Evolutionary conservation across 2,113 vertebrate genomes (phyloP).

Genomic region (Zosterops lateralis): DNA sequence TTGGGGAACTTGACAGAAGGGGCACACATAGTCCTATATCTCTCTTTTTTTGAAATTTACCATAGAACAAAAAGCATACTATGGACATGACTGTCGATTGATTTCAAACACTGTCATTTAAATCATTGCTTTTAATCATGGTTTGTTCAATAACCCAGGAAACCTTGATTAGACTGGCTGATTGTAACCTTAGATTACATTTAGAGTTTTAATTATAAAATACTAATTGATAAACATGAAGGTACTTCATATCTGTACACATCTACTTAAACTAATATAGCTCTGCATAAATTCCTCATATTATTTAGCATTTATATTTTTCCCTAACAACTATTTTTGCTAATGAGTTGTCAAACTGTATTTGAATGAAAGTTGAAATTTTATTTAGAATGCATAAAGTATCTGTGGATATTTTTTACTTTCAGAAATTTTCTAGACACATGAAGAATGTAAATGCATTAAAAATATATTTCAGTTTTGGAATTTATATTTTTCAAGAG

Average conservation of each 20-base stretch:
- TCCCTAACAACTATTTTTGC: background rate
- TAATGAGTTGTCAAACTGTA: background rate
- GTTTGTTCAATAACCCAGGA: background rate
- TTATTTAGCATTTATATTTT: background rate
- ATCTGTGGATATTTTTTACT: background rate
- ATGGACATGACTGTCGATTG: background rate
- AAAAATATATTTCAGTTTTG: background rate
- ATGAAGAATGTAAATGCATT: background rate
- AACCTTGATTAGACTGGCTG: constrained; percentile 9
- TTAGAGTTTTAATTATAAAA: constrained; percentile 19
- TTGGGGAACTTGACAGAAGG: background rate
- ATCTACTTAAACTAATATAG: background rate
- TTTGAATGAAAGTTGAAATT: background rate
- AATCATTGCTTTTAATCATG: background rate
- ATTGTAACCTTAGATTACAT: background rate
- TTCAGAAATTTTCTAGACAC: background rate
- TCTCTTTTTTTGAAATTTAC: background rate
- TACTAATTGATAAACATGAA: background rate
- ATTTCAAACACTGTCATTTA: background rate
- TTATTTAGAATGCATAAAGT: background rate
- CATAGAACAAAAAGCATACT: background rate
- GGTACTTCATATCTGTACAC: background rate
- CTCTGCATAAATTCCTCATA: background rate
- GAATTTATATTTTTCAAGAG: background rate
- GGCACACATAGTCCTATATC: accelerated